These are phyloP conservation scores for Ricordea florida DNA, from an alignment of 92 coral and sea anemone species.

Conservation along the genomic window DNA sequence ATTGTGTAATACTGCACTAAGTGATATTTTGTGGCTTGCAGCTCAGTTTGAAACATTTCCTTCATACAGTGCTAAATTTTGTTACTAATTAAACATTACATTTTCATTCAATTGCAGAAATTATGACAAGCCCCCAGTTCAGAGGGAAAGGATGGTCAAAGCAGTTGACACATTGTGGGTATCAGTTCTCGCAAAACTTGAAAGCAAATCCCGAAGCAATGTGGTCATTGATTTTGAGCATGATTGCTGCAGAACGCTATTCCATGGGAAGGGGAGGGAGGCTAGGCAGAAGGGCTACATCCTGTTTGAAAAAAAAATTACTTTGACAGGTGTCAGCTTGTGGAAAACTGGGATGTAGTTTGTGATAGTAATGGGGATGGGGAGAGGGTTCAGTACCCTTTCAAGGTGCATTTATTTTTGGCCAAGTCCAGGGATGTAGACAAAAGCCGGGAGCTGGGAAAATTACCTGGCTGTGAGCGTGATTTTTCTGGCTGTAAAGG, in stretches of 20 bases:
- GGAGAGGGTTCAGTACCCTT: slow-evolving; percentile 23
- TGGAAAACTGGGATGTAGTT: slow-evolving; percentile 47
- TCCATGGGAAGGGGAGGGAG: slow-evolving; percentile 43
- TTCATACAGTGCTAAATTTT: not conserved
- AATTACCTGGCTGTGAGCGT: too few species aligned
- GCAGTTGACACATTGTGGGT: slow-evolving; percentile 7
- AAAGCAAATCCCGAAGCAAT: not conserved
- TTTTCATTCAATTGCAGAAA: slow-evolving; percentile 14
- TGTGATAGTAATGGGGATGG: slow-evolving; percentile 28
- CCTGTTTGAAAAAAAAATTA: slow-evolving; percentile 13
- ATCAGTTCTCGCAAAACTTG: not conserved
- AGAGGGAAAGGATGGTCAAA: slow-evolving; percentile 8
- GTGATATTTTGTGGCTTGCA: too few species aligned
- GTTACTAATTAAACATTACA: too few species aligned
- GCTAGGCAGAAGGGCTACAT: slow-evolving; percentile 12
- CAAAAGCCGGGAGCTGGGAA: too few species aligned
- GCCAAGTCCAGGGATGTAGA: too few species aligned
- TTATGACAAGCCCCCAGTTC: slow-evolving; percentile 14
- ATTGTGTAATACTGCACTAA: too few species aligned
- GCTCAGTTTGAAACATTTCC: too few species aligned
- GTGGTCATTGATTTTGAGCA: slow-evolving; percentile 2
- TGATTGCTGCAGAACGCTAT: slow-evolving; percentile 11
- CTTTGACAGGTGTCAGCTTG: slow-evolving; percentile 5
- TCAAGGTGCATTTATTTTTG: slow-evolving; percentile 33
- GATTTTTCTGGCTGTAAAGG: too few species aligned